Evolutionary conservation across 2,888 invertebrate species (phyloP).

Genomic region (Actias luna): DNA sequence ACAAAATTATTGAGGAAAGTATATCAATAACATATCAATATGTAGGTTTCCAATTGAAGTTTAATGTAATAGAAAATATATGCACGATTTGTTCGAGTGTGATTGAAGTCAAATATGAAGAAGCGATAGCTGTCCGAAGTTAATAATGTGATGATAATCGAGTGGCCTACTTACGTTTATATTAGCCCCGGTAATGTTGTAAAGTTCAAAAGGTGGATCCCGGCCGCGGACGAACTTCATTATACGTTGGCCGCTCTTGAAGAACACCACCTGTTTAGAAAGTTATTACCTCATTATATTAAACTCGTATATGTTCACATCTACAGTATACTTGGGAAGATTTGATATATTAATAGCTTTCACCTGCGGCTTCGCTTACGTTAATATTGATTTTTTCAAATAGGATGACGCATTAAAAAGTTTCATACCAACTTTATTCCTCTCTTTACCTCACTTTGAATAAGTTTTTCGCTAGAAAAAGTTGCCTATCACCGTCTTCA

Average conservation of each 20-base stretch:
- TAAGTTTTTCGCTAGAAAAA: too few relatives aligned
- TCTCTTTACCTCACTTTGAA: too few relatives aligned
- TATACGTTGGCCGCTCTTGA: conserved; percentile 83
- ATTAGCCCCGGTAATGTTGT: conserved; percentile 84
- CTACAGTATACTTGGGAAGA: background rate
- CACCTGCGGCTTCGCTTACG: too few relatives aligned
- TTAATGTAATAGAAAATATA: too few relatives aligned
- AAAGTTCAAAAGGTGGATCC: conserved; percentile 86
- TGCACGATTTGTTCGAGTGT: background rate
- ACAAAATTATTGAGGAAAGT: too few relatives aligned
- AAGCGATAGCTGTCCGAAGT: background rate
- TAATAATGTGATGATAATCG: conserved; percentile 5
- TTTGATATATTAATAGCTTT: too few relatives aligned
- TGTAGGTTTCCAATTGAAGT: too few relatives aligned
- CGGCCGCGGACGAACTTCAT: conserved; percentile 90
- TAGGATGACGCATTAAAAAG: too few relatives aligned
- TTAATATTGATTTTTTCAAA: too few relatives aligned
- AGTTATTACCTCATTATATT: background rate
- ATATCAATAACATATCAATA: background rate
- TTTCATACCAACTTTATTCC: too few relatives aligned
- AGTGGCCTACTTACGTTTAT: conserved; percentile 37
- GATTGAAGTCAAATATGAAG: background rate
- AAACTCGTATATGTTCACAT: background rate
- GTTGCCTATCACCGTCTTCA: too few relatives aligned
- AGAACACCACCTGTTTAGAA: conserved; percentile 65